Evolutionary conservation across 2,113 vertebrate genomes (phyloP), one percentile per base, ranked within the genome.

Genomic region (Ranitomeya imitator): DNA sequence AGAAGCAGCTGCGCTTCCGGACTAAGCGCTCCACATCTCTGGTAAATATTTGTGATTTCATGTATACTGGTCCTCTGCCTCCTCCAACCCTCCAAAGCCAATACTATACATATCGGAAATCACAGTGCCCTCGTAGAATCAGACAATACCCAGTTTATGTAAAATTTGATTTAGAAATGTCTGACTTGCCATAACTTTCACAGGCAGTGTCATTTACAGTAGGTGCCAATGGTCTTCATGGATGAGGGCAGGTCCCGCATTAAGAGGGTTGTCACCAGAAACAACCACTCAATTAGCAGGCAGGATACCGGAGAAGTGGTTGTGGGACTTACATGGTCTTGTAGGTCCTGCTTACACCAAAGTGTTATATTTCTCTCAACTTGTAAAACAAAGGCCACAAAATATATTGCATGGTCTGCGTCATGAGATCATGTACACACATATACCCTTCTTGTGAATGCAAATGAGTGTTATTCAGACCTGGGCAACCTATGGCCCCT

Each of bases 1-100:
- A 96, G 84, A 95, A 91, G 89, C 95, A 95, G 69, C 90, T 98
- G 23, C 92, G 67, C 81, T 94, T 97, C 60, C 92, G 91, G 89
- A 95, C 93, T 45, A 92, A 95, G 89, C 93, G 93, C 82, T 91
- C 92, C 1, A 51, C 92, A 86, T 94, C 97, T 90, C 89, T 93
- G 95, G 97, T 97, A 94, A 90, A 95, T 52, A 21, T 45, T 21
- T 19, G 13, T 10, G 18, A 76, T 52, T 52, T 51, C 16, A 52
- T 52, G 37, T 37, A 37, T 2, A 7, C 16, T 3, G 15, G 0
- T 16, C 0, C 26, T 31, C 63, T 11, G 10, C 11, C 2, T 67
- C 23, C 1, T 67, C 63, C 21, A 67, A 8, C 7, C 19, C n/a
- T n/a, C 63, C 18, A 63, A 19, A 4, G 5, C 61, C 18, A 23